These are phyloP conservation scores for Amphipyra berbera DNA, from an alignment of 2,888 invertebrate genomes.

Conservation along the genomic window DNA sequence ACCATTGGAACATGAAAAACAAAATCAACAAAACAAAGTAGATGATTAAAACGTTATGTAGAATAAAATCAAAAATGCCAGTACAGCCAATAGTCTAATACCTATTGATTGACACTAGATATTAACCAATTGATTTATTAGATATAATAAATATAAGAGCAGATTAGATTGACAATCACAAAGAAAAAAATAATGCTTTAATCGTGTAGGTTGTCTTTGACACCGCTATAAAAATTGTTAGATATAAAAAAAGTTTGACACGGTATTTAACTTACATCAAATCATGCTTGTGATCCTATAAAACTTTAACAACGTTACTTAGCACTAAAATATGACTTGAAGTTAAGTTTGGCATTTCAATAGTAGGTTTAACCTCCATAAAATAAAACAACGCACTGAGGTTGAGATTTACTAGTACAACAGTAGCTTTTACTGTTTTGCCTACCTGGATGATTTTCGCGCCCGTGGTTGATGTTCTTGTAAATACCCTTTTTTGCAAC, in stretches of 20 bases:
- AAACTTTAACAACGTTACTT: neutral
- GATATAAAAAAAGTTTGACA: conserved; percentile 15
- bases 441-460: neutral
- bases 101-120: conserved; percentile 35
- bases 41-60: neutral
- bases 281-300: conserved; percentile 5
- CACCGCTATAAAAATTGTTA: neutral
- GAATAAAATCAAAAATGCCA: neutral
- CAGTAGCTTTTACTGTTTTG: neutral
- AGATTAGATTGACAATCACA: conserved; percentile 35
- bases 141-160: conserved; percentile 40
- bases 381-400: too few species aligned
- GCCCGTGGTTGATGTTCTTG: too few species aligned
- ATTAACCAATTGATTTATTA: conserved; percentile 38
- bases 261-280: conserved; percentile 11
- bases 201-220: conserved; percentile 34
- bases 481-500: too few species aligned
- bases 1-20: too few species aligned
- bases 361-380: too few species aligned
- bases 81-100: neutral
- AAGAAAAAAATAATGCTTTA: conserved; percentile 16
- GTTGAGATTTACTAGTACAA: neutral
- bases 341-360: neutral
- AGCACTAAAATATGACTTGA: neutral
- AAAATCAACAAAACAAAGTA: too few species aligned